Base-by-base conservation (phyloP, 2,888 invertebrate species). In the Pimpla rufipes region DNA sequence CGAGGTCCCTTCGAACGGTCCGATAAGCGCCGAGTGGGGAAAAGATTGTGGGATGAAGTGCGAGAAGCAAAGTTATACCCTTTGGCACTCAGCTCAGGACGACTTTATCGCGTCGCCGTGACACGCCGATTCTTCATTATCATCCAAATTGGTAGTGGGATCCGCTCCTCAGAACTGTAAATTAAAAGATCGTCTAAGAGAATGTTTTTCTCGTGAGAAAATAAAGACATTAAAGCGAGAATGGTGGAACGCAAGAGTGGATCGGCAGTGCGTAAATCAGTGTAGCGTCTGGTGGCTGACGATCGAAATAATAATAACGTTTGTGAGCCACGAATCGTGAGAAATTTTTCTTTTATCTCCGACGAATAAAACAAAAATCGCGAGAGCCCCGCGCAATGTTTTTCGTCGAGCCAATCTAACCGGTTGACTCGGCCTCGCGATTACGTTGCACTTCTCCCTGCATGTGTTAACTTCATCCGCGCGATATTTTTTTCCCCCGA, bases 131-230 rank as follows among this genome's bases (percentile, higher is more conserved):
- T 66, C 18, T 77, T 57, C 35, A 52, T 47, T 77, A 66, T 21
- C 18, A 35, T 66, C 64, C 10, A 37, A 81, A 78, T 79, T 66
- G 57, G 57, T 37, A 75, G 75, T 83, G 66, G 74, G 68, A 83
- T 79, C 45, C 64, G 13, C 0, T 37, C 37, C 59, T 42, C 16
- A 37, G 35, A 57, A 11, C 8, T 21, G 11, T 18, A 42, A 67
- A 76, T 40, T 11, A 57, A 67, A 66, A 42, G 16, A 68, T 35
- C 18, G 1, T 21, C 67, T 45, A 42, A 6, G 37, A 35, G 50
- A 59, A 37, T 47, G 37, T 42, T 18, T 10, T 42, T 45, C 5
- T 45, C 42, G 78, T 78, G 81, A 62, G 78, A 68, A 80, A 80
- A 75, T 68, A 21, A 18, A 80, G 75, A 40, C 57, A 40, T 42